phyloP scores from a whole-genome alignment of 2,888 invertebrate species.

The Rhagophthalmus giganteus region DNA sequence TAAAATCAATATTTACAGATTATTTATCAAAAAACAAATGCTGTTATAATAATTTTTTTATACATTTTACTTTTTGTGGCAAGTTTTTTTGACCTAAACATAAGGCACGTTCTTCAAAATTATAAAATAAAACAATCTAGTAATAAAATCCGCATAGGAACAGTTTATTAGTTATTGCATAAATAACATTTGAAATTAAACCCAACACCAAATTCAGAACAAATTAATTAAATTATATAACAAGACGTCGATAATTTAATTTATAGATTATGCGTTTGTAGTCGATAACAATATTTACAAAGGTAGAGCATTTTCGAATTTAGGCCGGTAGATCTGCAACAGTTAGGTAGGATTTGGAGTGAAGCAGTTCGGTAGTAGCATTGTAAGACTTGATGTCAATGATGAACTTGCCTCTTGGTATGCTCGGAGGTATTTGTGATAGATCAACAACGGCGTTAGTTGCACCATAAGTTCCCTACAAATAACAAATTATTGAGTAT shows the following conservation, averaged over 20 bases:
- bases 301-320: too few relatives aligned
- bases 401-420: conserved; percentile 20
- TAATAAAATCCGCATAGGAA: too few relatives aligned
- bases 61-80: too few relatives aligned
- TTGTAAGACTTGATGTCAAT: conserved; percentile 18
- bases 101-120: too few relatives aligned
- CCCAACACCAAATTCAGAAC: background rate
- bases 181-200: background rate
- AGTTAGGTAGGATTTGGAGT: conserved; percentile 11
- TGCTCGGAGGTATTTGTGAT: conserved; percentile 15
- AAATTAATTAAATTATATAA: conserved; percentile 3
- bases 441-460: background rate
- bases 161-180: background rate
- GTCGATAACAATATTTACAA: too few relatives aligned
- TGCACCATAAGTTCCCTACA: background rate
- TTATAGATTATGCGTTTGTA: background rate
- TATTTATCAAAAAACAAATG: too few relatives aligned
- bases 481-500: too few relatives aligned
- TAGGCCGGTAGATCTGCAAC: too few relatives aligned
- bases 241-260: background rate
- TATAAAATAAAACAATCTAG: too few relatives aligned
- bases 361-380: conserved; percentile 6
- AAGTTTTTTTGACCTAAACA: too few relatives aligned
- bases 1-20: too few relatives aligned
- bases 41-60: too few relatives aligned